Base-by-base conservation (phyloP, 2,797 vertebrate species). In the Xenentodon cancila region DNA sequence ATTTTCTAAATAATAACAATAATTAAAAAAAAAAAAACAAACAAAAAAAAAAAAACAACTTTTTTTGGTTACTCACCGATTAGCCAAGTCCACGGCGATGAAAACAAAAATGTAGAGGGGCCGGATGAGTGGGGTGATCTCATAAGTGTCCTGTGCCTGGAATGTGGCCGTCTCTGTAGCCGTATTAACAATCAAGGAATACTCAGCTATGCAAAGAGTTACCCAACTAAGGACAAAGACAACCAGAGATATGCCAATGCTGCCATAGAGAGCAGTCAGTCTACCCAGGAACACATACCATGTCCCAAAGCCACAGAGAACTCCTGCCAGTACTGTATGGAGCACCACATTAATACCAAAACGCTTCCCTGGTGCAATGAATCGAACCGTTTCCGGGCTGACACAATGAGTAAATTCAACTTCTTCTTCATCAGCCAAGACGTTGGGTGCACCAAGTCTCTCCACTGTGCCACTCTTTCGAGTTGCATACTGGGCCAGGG, bases 81-180 rank as follows among this genome's bases (percentile, higher is more conserved):
- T 85, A 73, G 94, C 93, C 83, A 99, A 88, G 83, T 99, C 98
- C 90, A 99, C 92, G 44, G 93, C 91, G 74, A 99, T 91, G 80
- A 99, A 98, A 75, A 94, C 88, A 81, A 96, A 94, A 81, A 99
- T 93, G 89, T 99, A 99, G 74, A 98, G 92, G 7, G 97, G 97
- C 71, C 98, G 95, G 67, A 95, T 95, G 69, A 99, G 95, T n/a
- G 98, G 95, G 18, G 94, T 95, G 84, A 98, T 96, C 93, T 99
- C 97, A 0, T 97, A 99, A 13, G 94, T 95, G 83, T 99, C 98
- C 88, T 97, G 95, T 22, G 97, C 92, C 65, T 99, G 97, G 85
- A 98, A 99, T 67, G 97, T 95, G 9, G 97, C 97, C 0, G 97
- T 98, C 90, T 99, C 98, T 1, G 95, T 89, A 58, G 97, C 95